phyloP scores from a whole-genome alignment of 2,888 invertebrate genomes.

The Oithona nana region DNA sequence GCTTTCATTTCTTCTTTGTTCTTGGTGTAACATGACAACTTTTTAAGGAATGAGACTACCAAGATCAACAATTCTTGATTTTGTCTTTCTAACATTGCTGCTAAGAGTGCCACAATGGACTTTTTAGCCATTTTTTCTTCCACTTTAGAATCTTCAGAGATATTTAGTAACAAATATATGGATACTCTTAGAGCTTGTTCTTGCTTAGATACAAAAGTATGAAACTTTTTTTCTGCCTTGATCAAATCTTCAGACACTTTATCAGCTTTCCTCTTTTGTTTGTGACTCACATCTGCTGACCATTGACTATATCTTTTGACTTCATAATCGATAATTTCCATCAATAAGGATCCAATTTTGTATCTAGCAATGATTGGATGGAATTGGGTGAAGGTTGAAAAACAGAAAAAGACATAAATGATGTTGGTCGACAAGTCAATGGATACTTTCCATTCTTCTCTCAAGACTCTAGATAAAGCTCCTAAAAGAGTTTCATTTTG shows the following conservation, averaged over 20 bases:
- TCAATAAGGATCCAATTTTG: slow-evolving; percentile 88
- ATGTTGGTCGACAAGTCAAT: slow-evolving; percentile 90
- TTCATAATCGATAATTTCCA: slow-evolving; percentile 91
- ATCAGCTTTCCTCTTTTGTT: slow-evolving; percentile 19
- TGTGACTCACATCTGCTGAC: slow-evolving; percentile 33
- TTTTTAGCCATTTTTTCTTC: slow-evolving; percentile 95
- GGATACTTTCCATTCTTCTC: slow-evolving; percentile 94
- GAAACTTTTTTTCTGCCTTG: slow-evolving; percentile 53
- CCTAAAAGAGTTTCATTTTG: slow-evolving; percentile 88
- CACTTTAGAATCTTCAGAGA: slow-evolving; percentile 82
- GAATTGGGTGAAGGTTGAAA: slow-evolving; percentile 85
- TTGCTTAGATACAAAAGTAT: slow-evolving; percentile 69
- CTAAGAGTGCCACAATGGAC: slow-evolving; percentile 65
- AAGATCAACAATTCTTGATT: slow-evolving; percentile 73
- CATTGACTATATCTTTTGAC: slow-evolving; percentile 79
- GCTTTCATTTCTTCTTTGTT: slow-evolving; percentile 61
- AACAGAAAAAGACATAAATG: slow-evolving; percentile 88
- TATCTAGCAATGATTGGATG: slow-evolving; percentile 85
- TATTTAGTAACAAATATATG: slow-evolving; percentile 71
- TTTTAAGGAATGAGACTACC: slow-evolving; percentile 81
- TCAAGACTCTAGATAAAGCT: slow-evolving; percentile 77
- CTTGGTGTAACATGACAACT: slow-evolving; percentile 77
- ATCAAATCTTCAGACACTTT: slow-evolving; percentile 56
- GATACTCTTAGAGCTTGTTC: slow-evolving; percentile 60
- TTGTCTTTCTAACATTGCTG: slow-evolving; percentile 70